A percentile compares a stretch with the other conserved stretches of the same genome.
phyloP scores from a whole-genome alignment of 2,113 vertebrate species.

The Urocolius indicus region DNA sequence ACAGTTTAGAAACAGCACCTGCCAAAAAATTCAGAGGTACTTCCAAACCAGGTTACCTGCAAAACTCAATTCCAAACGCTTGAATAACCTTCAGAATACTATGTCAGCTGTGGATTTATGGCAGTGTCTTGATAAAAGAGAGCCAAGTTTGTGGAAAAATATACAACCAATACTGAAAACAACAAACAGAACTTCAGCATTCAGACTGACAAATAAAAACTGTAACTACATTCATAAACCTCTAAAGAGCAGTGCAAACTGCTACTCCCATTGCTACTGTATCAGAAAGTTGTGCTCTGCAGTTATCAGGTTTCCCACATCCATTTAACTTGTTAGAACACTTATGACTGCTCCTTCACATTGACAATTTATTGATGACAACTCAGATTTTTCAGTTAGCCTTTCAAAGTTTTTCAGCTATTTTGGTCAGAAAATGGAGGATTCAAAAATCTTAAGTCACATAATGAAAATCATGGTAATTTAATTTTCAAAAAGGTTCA shows the following conservation, averaged over 20 bases:
- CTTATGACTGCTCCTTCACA: constrained; percentile 34
- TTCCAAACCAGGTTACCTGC: neutral
- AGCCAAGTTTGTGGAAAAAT: constrained; percentile 20
- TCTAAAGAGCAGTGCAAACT: constrained; percentile 46
- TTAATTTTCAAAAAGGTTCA: constrained; percentile 52
- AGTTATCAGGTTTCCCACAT: constrained; percentile 16
- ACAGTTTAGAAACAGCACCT: neutral
- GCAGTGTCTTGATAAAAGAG: neutral
- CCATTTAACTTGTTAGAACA: constrained; percentile 38
- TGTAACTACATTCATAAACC: constrained; percentile 23
- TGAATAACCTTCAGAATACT: neutral
- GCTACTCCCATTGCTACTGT: constrained; percentile 6
- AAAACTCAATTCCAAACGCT: neutral
- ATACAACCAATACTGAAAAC: neutral
- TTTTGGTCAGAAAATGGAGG: constrained; percentile 63
- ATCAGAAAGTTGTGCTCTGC: neutral
- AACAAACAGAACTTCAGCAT: constrained; percentile 8
- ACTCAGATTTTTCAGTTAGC: constrained; percentile 2
- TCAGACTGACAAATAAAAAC: constrained; percentile 53
- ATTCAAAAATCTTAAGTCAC: constrained; percentile 59
- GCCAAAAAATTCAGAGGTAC: neutral
- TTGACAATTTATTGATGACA: constrained; percentile 43
- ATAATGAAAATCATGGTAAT: constrained; percentile 27
- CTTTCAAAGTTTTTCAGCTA: constrained; percentile 41
- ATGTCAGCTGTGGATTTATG: constrained; percentile 6